Evolutionary conservation across 2,797 vertebrate species (phyloP), one percentile per base, ranked within the genome.

Genomic region (Anniella stebbinsi): DNA sequence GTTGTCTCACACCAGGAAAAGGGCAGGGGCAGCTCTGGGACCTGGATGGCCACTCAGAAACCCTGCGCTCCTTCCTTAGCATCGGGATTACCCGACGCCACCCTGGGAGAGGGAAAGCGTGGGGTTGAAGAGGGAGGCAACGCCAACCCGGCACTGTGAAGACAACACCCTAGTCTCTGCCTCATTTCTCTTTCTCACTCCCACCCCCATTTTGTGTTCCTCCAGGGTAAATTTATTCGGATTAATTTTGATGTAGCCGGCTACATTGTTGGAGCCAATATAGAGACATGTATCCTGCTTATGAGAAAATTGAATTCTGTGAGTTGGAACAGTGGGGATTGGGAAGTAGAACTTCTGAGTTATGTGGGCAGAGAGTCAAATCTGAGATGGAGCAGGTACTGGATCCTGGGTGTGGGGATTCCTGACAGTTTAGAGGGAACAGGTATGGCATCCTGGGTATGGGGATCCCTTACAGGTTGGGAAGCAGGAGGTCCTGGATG

Each of bases 231-330:
- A 97, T 99, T 99, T 96, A 99, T 99, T 90, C 98, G 98, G 66
- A 98, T 99, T 92, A 99, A 99, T 95, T 99, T 99, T 91, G 98
- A 99, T 4, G 98, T 98, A 82, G 97, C 98, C 0, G 98, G 98
- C 60, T 99, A 99, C 95, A 99, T 99, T 25, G 98, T 99, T 84
- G 98, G 98, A 93, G 98, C 98, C 94, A 99, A 99, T 97, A 99
- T 99, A 45, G 98, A 99, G 95, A 98, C 98, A 93, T 99, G 98
- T 98, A 99, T 99, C 98, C 97, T 98, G 98, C 60, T 69, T 11
- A 86, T 6, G 33, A 84, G 60, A 17, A 38, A 60, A 15, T 30
- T 10, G 57, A 57, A 70, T 54, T 70, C 51, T 17, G n/a, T 28
- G 75, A 73, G n/a, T 54, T 38, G 25, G 67, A 3, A 7, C 0